Percentiles rank a stretch among this genome's conserved stretches.
These are phyloP conservation scores for Cheumatopsyche charites DNA, from an alignment of 1,140 invertebrate species.

Conservation along the genomic window DNA sequence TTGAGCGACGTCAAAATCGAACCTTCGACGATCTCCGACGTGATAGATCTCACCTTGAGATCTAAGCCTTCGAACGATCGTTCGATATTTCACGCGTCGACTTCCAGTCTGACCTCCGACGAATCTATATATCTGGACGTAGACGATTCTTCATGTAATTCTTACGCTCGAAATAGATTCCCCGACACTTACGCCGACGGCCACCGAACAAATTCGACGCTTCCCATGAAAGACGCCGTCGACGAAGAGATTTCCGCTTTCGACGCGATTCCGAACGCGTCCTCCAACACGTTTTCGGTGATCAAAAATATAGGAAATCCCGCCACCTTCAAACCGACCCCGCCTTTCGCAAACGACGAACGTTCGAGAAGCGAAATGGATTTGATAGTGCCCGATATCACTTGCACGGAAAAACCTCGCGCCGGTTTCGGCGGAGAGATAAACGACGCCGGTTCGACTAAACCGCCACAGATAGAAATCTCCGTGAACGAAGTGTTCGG, in stretches of 20 bases:
- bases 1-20: conserved; percentile 61
- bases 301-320: conserved; percentile 58
- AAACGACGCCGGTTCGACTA: conserved; percentile 44
- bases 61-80: too few relatives aligned
- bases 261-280: conserved; percentile 43
- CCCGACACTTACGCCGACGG: conserved; percentile 22
- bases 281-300: conserved; percentile 57
- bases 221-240: not conserved
- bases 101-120: conserved; percentile 17
- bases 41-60: conserved; percentile 57
- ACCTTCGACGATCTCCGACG: conserved; percentile 58
- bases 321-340: conserved; percentile 51
- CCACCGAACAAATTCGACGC: not conserved
- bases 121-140: conserved; percentile 55
- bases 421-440: conserved; percentile 59
- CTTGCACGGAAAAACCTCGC: conserved; percentile 60
- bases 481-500: too few relatives aligned
- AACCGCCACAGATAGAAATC: too few relatives aligned
- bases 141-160: conserved; percentile 49
- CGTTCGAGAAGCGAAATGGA: not conserved
- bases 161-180: conserved; percentile 33
- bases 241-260: not conserved
- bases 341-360: not conserved
- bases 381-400: conserved; percentile 55
- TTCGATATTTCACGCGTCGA: too few relatives aligned